A percentile compares a stretch with the other conserved stretches of the same genome.
Evolutionary conservation across 2,888 invertebrate species (phyloP).

Genomic region (Athripsodes cinereus): DNA sequence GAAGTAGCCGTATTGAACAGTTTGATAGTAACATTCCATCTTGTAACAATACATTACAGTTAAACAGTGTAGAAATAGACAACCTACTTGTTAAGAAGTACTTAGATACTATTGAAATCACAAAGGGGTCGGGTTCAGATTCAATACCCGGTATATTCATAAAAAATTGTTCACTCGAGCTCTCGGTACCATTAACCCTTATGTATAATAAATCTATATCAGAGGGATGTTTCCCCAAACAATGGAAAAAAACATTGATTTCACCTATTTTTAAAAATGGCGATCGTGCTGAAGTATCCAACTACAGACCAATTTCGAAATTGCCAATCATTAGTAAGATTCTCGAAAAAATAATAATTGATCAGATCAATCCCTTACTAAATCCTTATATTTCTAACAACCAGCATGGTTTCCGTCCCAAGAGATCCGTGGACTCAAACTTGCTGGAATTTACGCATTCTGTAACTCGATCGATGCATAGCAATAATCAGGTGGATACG

Average conservation of each 20-base stretch:
- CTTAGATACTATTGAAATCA: too few relatives aligned
- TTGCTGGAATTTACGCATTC: background rate
- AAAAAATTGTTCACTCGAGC: too few relatives aligned
- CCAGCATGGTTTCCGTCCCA: background rate
- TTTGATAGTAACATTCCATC: too few relatives aligned
- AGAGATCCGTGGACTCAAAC: background rate
- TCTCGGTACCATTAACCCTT: too few relatives aligned
- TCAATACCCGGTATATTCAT: too few relatives aligned
- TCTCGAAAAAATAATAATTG: background rate
- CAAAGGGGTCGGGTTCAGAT: too few relatives aligned
- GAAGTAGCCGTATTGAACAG: too few relatives aligned
- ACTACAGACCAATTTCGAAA: background rate
- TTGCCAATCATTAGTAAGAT: background rate
- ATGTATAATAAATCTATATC: background rate
- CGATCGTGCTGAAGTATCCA: background rate
- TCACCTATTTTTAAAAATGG: background rate
- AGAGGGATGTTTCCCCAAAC: background rate
- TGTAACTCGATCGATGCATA: background rate
- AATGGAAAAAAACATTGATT: background rate
- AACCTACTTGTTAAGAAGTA: too few relatives aligned
- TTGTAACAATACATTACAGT: too few relatives aligned
- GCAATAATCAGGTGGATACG: background rate
- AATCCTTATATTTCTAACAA: background rate
- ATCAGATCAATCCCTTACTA: background rate
- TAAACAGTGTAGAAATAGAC: too few relatives aligned